Conservation (phyloP, 2,888 invertebrate genomes). For the Xestia rhomboidea region DNA sequence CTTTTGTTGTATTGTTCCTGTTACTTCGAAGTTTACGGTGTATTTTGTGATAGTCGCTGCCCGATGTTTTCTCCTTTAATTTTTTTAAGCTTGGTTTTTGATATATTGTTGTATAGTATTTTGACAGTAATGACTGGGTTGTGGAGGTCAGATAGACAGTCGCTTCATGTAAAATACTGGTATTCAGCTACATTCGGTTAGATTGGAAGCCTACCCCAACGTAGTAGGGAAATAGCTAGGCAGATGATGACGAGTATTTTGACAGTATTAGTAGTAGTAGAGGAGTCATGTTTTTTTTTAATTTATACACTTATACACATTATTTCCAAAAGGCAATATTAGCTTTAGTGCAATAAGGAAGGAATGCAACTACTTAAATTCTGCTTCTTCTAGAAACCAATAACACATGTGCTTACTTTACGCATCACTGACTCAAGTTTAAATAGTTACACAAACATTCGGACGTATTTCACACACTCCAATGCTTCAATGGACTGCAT, state of each 20-base stretch:
- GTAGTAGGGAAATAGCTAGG: too few relatives aligned
- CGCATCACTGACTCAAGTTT: conserved; percentile 22
- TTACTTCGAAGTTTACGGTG: background rate
- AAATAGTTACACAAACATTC: conserved; percentile 53
- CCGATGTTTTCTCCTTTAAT: rapidly evolving
- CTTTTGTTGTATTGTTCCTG: conserved; percentile 9
- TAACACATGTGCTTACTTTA: background rate
- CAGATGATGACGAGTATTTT: too few relatives aligned
- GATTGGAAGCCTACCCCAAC: too few relatives aligned
- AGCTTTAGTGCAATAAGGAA: background rate
- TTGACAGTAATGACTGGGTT: background rate
- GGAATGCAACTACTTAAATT: background rate
- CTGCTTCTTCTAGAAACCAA: background rate
- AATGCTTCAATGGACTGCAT: conserved; percentile 26
- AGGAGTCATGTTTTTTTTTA: background rate
- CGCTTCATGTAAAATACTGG: too few relatives aligned
- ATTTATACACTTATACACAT: background rate
- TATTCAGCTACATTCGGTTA: too few relatives aligned
- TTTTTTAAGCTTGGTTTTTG: background rate
- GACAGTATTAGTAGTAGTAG: too few relatives aligned
- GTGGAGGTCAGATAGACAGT: background rate
- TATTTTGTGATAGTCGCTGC: background rate
- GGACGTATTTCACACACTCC: conserved; percentile 38
- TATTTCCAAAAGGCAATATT: background rate
- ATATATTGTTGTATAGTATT: background rate